A percentile compares a stretch with the other conserved stretches of the same genome.
Conservation (phyloP, 2,888 invertebrate genomes). For the Acrobasis suavella region DNA sequence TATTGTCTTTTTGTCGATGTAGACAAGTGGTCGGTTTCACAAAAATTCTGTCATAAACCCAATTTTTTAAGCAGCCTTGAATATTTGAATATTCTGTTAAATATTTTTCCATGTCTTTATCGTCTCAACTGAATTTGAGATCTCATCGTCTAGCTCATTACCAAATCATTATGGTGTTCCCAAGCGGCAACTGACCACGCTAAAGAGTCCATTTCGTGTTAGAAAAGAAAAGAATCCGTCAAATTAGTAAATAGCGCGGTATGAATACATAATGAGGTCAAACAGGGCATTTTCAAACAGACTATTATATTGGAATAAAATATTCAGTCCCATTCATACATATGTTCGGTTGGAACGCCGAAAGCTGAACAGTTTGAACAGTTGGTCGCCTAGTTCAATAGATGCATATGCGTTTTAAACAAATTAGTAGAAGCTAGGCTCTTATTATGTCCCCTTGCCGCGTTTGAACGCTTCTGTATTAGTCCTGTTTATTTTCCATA, state of each 20-base stretch:
- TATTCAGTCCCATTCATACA: conserved; percentile 78
- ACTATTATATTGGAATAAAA: conserved; percentile 78
- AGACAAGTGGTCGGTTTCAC: too few species aligned
- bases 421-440: conserved; percentile 53
- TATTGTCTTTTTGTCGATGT: too few species aligned
- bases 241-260: conserved; percentile 78
- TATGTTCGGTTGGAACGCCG: conserved; percentile 63
- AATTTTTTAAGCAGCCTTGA: too few species aligned
- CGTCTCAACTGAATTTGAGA: conserved; percentile 6
- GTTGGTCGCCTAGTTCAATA: conserved; percentile 62
- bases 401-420: conserved; percentile 50
- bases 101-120: neutral
- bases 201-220: conserved; percentile 69
- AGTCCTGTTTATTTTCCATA: conserved; percentile 14
- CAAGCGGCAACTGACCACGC: conserved; percentile 59
- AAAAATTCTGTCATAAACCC: too few species aligned
- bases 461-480: conserved; percentile 28
- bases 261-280: conserved; percentile 80
- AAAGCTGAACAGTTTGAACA: conserved; percentile 76
- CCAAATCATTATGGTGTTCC: conserved; percentile 45
- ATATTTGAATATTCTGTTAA: neutral
- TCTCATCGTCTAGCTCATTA: conserved; percentile 28
- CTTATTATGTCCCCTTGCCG: conserved; percentile 48
- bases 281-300: conserved; percentile 75
- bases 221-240: conserved; percentile 74